A percentile compares a stretch with the other conserved stretches of the same genome.
These are phyloP conservation scores for Oryctolagus cuniculus DNA, from an alignment of 2,113 vertebrate species.

Conservation along the genomic window mOryCun1.1 NC_091436.1:108406001-108406500, in stretches of 20 bases:
- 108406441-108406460: not conserved
- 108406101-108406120: constrained; percentile 45
- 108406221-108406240: not conserved
- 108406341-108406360: not conserved
- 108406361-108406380: not conserved
- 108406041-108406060: not conserved
- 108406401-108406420: not conserved
- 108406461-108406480: not conserved
- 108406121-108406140: not conserved
- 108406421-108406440: not conserved
- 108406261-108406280: not conserved
- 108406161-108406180: not conserved
- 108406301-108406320: not conserved
- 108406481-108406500: not conserved
- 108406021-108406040: not conserved
- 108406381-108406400: not conserved
- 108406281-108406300: not conserved
- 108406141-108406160: constrained; percentile 23
- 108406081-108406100: constrained; percentile 11
- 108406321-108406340: not conserved
- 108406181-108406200: not conserved
- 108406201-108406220: not conserved
- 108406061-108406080: not conserved
- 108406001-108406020: not conserved
- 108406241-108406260: not conserved